Evolutionary conservation across 2,113 vertebrate genomes (phyloP).

Genomic region (Scopus umbretta): DNA sequence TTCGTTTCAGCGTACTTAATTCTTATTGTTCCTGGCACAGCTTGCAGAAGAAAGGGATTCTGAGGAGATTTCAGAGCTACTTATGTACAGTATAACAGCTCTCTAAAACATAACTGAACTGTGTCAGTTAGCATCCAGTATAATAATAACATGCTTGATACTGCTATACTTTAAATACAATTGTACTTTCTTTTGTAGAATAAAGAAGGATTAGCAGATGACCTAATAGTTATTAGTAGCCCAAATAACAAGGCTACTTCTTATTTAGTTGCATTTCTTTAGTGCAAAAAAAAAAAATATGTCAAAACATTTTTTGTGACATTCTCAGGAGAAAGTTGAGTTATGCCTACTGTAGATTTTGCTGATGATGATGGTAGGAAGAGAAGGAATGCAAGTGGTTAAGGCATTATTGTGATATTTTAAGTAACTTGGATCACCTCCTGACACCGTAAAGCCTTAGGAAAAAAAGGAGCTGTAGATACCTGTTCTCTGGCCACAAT

Average conservation of each 20-base stretch:
- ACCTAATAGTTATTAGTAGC: neutral
- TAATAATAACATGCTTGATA: neutral
- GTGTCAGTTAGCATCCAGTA: neutral
- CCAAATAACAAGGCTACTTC: neutral
- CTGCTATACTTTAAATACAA: neutral
- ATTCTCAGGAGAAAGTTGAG: neutral
- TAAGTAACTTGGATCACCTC: neutral
- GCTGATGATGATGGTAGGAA: neutral
- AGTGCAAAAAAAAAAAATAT: neutral
- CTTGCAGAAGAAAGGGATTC: neutral
- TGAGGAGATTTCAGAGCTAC: neutral
- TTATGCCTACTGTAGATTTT: neutral
- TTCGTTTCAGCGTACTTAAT: neutral
- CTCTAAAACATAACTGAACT: neutral
- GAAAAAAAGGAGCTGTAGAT: neutral
- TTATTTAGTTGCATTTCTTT: neutral
- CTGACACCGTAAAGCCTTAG: neutral
- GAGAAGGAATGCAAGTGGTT: neutral
- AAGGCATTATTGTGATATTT: neutral
- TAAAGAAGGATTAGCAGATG: neutral
- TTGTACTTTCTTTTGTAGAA: neutral
- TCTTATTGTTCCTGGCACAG: conserved; percentile 3
- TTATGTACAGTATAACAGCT: neutral
- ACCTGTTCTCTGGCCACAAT: neutral
- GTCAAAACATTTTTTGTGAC: neutral